phyloP scores from a whole-genome alignment of 2,113 vertebrate species.

The Upupa epops region DNA sequence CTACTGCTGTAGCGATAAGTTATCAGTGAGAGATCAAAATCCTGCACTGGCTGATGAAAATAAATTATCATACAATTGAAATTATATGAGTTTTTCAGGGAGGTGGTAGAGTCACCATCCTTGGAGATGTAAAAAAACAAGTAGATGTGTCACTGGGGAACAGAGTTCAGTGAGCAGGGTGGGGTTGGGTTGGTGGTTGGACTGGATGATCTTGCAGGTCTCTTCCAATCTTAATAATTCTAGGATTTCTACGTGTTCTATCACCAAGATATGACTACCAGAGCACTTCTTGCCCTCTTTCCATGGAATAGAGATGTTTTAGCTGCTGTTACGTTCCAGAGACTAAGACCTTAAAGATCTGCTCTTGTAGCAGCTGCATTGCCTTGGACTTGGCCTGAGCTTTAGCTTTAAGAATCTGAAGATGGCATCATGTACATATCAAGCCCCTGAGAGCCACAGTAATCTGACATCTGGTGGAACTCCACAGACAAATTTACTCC shows the following conservation, averaged over 20 bases:
- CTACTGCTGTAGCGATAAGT: accelerated
- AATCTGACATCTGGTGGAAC: background rate
- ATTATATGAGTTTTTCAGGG: background rate
- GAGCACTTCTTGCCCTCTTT: background rate
- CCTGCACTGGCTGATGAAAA: background rate
- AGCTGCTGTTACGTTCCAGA: background rate
- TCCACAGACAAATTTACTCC: background rate
- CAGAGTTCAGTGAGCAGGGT: too few relatives aligned
- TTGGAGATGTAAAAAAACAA: too few relatives aligned
- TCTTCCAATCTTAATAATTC: too few relatives aligned
- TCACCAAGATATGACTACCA: background rate
- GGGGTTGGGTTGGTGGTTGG: too few relatives aligned
- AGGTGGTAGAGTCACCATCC: too few relatives aligned
- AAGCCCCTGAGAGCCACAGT: background rate
- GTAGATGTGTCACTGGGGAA: too few relatives aligned
- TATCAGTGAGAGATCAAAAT: background rate
- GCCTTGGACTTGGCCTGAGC: background rate
- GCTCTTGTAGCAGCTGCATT: background rate
- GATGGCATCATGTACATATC: accelerated
- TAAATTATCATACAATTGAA: background rate
- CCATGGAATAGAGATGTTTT: background rate
- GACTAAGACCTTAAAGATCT: background rate
- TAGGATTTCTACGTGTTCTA: background rate
- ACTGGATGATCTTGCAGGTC: too few relatives aligned
- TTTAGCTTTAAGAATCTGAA: background rate